Base-by-base conservation (phyloP, 2,113 vertebrate genomes). In the Chamaetylas fuelleborni region DNA sequence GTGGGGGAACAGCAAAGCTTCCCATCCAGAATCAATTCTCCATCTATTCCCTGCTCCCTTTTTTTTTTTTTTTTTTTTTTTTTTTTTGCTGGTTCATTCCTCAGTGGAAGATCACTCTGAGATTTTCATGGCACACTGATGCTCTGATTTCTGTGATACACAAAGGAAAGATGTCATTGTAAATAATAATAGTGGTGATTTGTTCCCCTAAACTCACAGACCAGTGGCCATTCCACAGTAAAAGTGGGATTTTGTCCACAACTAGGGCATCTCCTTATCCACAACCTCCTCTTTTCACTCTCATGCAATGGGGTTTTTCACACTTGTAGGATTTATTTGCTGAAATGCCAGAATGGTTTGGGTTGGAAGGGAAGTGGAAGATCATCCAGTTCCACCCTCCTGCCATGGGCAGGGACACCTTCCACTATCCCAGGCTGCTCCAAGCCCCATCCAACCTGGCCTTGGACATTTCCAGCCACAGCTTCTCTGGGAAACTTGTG, bases 341-440 rank as follows among this genome's bases (percentile, higher is more conserved):
- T 29, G 29, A 62, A 54, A 47, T 40, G 4, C 11, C 56, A n/a
- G n/a, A 62, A 33, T 47, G 56, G 7, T 79, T 79, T 70, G n/a
- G 15, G 29, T 38, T 40, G n/a, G 47, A 43, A 54, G 28, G 14
- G 33, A n/a, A 1, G 0, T 33, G 5, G 7, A 69, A 69, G 7
- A 17, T 40, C 56, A 61, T 14, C 4, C 0, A 24, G 6, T 54
- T 19, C 28, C n/a, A 31, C 3, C 4, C 14, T 9, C 12, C 12
- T 38, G 26, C 14, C 9, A 19, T 45, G 47, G 28, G 12, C 15
- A 69, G 64, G 24, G 28, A 47, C 29, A 38, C 50, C 8, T 72
- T 5, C 43, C 58, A 33, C 18, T 9, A 1, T 3, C 22, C 36
- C 43, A 65, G 12, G 14, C 1, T 51, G 5, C 6, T 81, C 77